Evolutionary conservation across 2,888 invertebrate genomes (phyloP), one percentile per base, ranked within the genome.

Genomic region (Melieria picta): DNA sequence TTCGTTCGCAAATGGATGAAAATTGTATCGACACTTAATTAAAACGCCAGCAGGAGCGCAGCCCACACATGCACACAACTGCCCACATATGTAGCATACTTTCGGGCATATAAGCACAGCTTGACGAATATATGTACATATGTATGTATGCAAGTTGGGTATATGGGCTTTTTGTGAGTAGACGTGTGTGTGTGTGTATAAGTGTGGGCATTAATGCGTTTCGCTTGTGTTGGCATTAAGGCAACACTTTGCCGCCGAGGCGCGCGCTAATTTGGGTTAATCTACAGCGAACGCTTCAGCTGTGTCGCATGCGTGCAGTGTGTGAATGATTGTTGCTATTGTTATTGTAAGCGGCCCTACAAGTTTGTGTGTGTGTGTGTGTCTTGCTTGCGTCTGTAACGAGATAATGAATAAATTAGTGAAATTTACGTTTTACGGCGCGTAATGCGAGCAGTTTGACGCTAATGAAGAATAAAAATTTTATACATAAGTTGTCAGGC

Each of bases 381-480:
- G 62, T 67, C 66, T 67, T 57, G 66, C 60, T 67, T 60, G 60
- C 60, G 66, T 43, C 58, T 50, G 48, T 60, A 69, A 65, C 64
- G 70, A 71, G 70, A 65, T 71, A 71, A 71, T 71, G 70, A 71
- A 71, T 71, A 71, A 65, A 71, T 71, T 71, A 71, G 65, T 71
- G 57, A 71, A 65, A 65, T 60, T 71, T 64, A 42, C 62, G 46
- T 62, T 69, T 69, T 69, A 62, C 62, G 69, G 62, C 62, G 52
- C 61, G 61, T 69, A 62, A 62, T 61, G 62, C 62, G 52, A 50
- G 43, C 61, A 46, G 46, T 11, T 42, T 2, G 43, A 52, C 10
- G 7, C 13, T 57, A 57, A 57, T 57, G 57, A 57, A 57, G 57
- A 57, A 57, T 57, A 16, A 7, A 57, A 57, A 16, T 13, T 57